Evolutionary conservation across 2,797 vertebrate species (phyloP), one percentile per base, ranked within the genome.

Genomic region (Heterohyrax brucei): DNA sequence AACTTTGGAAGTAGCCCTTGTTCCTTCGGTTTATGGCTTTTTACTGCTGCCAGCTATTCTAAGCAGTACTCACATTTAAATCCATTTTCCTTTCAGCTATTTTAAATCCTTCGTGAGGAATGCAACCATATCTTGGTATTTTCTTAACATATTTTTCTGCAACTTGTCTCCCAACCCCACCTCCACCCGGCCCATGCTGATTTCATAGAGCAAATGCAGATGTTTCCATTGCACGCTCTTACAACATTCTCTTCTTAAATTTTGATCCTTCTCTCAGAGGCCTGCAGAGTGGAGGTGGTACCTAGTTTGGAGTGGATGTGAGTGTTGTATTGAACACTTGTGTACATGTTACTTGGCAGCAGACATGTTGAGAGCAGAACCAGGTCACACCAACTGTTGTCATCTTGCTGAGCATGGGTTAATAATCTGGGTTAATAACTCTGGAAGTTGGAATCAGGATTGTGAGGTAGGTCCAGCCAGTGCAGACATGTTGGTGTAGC

Each of bases 381-480:
- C 28, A n/a, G 39, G 59, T 59, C 72, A 24, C 14, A 28, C 16
- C 33, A 5, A 70, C 53, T 5, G 7, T 24, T 66, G 19, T 66
- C 33, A 39, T 39, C 62, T 87, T 75, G 44, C 10, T 89, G 77
- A 59, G 28, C 44, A 26, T 87, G 62, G 39, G 39, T 39, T 89
- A 28, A 22, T 19, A 50, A 61, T 50, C 16, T 89, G 50, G 9
- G 21, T 85, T 56, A 82, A 50, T 72, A 66, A n/a, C 44, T 62
- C 90, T 24, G 83, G 76, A 84, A 95, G 66, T 61, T 61, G 73
- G 66, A 78, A 50, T 87, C 24, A 59, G 30, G 83, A 88, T 48
- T 46, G 62, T 39, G 10, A 61, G 3, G 16, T 87, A 79, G 61
- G 22, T 76, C 68, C 46, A 77, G 19, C 61, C 81, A 18, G 28